Base-by-base conservation (phyloP, 2,797 vertebrate species). In the Apogon talboti region DNA sequence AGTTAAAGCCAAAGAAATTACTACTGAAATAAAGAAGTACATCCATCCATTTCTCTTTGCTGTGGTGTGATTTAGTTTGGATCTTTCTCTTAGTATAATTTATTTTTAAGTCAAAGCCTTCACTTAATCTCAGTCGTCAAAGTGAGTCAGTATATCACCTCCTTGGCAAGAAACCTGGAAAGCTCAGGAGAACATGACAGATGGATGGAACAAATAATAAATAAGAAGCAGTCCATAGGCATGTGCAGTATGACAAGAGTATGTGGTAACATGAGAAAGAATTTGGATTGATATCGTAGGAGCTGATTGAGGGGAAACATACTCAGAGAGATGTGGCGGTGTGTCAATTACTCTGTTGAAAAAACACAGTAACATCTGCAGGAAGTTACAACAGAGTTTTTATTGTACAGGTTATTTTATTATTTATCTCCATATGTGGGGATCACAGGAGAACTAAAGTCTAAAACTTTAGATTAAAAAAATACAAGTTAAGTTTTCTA, bases 121-220 rank as follows among this genome's bases (percentile, higher is more conserved):
- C 2, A 7, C 42, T 51, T 21, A 44, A 88, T 89, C 30, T 88
- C 86, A 40, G 76, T 89, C 12, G 76, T 56, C 78, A 47, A 89
- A 0, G 78, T 85, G 72, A 0, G 86, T 83, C 43, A 82, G 72
- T 69, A 54, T 81, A 50, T 89, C 88, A 58, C 54, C 63, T 52
- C 81, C 87, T 18, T 69, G 24, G 58, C 42, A 77, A 28, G 15
- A 79, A 76, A 76, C 16, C 4, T 58, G 65, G 50, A 83, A 50
- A 55, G 0, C 66, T 33, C 14, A 13, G 47, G 57, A 12, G 8
- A 47, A n/a, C 11, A 11, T 73, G 71, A 78, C 21, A 6, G 48
- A 76, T 73, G 45, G 56, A 57, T 49, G 80, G 75, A 78, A 63
- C 0, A 48, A 53, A 68, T 55, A 57, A 24, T 48, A 64, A 67